A percentile compares a stretch with the other conserved stretches of the same genome.
phyloP scores from a whole-genome alignment of 2,113 vertebrate species.

The Pao palembangensis region DNA sequence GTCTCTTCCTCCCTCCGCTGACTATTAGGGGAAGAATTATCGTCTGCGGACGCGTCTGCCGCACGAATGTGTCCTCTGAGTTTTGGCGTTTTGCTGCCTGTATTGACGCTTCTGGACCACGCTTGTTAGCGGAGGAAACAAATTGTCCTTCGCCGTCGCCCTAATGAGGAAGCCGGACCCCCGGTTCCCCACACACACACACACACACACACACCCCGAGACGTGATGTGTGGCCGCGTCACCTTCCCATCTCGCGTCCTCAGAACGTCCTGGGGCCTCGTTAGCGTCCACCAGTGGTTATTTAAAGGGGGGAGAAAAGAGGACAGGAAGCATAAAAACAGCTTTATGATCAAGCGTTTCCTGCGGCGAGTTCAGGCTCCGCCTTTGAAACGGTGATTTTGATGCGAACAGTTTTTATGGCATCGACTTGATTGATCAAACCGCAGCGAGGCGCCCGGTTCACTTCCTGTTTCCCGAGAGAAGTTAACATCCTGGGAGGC shows the following conservation, averaged over 20 bases:
- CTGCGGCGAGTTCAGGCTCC: neutral
- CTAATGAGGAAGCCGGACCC: slow-evolving; percentile 63
- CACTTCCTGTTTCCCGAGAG: too few species aligned
- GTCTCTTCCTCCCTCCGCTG: slow-evolving; percentile 2
- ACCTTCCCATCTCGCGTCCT: slow-evolving; percentile 63
- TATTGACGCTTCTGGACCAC: slow-evolving; percentile 21
- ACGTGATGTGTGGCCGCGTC: slow-evolving; percentile 58
- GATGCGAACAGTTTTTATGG: too few species aligned
- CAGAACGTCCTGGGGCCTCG: slow-evolving; percentile 65
- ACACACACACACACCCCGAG: slow-evolving; percentile 43
- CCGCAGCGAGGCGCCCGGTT: too few species aligned
- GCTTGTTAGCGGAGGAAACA: slow-evolving; percentile 60
- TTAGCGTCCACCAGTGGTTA: slow-evolving; percentile 68
- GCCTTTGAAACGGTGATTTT: too few species aligned
- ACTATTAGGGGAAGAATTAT: slow-evolving; percentile 45
- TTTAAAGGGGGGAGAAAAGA: slow-evolving; percentile 50
- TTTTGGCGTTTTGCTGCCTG: slow-evolving; percentile 40
- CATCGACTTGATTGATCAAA: too few species aligned
- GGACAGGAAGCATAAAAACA: slow-evolving; percentile 54
- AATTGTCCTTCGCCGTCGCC: slow-evolving; percentile 51
- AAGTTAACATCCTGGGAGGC: too few species aligned
- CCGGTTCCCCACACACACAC: slow-evolving; percentile 43
- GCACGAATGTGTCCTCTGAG: slow-evolving; percentile 47
- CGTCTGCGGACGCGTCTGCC: slow-evolving; percentile 33
- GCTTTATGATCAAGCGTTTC: slow-evolving; percentile 58